Conservation (phyloP, 2,113 vertebrate genomes). For the Parotia lawesii region DNA sequence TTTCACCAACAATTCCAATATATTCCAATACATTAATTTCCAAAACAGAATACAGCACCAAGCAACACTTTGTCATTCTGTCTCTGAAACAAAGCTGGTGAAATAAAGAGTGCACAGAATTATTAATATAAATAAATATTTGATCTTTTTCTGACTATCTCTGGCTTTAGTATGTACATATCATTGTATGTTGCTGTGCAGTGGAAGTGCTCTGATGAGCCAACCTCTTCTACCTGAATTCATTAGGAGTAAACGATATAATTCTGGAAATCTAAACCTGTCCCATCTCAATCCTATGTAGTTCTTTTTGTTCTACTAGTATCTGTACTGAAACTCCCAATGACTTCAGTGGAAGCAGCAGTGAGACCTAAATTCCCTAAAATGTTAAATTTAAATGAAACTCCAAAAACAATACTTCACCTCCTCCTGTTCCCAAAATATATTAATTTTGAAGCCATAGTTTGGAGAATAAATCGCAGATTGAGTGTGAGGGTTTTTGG, state of each 20-base stretch:
- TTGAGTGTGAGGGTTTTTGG: background rate
- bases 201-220: background rate
- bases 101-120: background rate
- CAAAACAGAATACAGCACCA: background rate
- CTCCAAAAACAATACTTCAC: background rate
- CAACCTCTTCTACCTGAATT: background rate
- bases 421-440: background rate
- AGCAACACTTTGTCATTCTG: background rate
- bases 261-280: background rate
- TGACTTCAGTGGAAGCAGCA: background rate
- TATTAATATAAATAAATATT: background rate
- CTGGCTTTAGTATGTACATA: background rate
- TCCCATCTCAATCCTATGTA: background rate
- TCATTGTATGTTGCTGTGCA: background rate
- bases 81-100: background rate
- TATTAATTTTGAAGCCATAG: background rate
- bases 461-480: background rate
- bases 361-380: background rate
- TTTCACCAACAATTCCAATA: background rate
- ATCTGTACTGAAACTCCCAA: background rate
- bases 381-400: background rate
- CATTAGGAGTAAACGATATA: background rate
- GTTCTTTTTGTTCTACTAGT: background rate
- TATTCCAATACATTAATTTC: background rate
- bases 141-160: background rate